Evolutionary conservation across 23 tunicate genomes (phyloP), one percentile per base, ranked within the genome.

Genomic region (Halocynthia aurantium): DNA sequence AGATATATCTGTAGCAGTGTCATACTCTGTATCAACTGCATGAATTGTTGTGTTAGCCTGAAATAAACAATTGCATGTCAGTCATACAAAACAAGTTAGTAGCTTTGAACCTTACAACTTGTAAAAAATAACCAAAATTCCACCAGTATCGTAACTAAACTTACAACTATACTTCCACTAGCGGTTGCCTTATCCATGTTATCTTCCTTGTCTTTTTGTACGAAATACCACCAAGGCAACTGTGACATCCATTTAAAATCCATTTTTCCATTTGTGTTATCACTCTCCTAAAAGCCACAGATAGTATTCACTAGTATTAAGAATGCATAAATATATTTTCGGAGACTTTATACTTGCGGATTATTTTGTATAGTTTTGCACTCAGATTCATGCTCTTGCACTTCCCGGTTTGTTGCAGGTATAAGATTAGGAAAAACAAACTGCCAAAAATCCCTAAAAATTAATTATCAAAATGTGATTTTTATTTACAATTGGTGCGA

Each of bases 161-260:
- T 77, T 56, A 87, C 93, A 76, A 63, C 78, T 53, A 81, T 73
- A 81, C 86, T 87, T n/a, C 86, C 80, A 40, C 57, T 63, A 50
- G 77, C 93, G 40, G 86, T 82, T 22, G 75, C 85, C 6, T 68
- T 63, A 61, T 72, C 71, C 8, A 54, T 18, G 49, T 80, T 61
- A 8, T 58, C 84, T 8, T 82, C 82, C 0, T 71, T 53, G 17
- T 74, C 51, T 19, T 67, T 70, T 61, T 69, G 31, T 6, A 84
- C 86, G 76, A 75, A 89, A 75, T 89, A 89, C 96, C 96, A 89
- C 96, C 96, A 89, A 5, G 96, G 96, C 20, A 89, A 65, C 10
- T 84, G 78, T 15, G 62, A 51, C 78, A 74, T 74, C 78, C 78
- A 74, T 20, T 54, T 52, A 74, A 52, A 54, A 52, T 74, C 78